These are phyloP conservation scores for Aphaenogaster rudis DNA, from an alignment of 1,140 invertebrate genomes.

Conservation along the genomic window DNA sequence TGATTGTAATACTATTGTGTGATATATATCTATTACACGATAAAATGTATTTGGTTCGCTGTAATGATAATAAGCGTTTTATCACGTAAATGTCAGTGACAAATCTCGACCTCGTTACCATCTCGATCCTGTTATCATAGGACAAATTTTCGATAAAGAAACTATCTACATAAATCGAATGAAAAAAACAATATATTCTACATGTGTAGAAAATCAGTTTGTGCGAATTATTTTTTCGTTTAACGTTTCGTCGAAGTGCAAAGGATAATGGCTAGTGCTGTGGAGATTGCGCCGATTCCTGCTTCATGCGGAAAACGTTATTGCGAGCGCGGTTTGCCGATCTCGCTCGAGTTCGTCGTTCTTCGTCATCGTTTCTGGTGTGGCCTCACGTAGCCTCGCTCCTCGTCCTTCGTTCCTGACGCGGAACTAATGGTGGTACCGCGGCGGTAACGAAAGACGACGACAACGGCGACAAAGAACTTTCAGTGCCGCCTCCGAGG, in stretches of 20 bases:
- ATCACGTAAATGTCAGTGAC: constrained; percentile 13
- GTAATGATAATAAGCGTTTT: constrained; percentile 7
- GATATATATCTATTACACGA: neutral
- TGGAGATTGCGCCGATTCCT: neutral
- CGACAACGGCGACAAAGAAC: constrained; percentile 59
- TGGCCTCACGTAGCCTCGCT: constrained; percentile 63
- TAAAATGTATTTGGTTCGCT: constrained; percentile 26
- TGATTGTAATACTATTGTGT: neutral
- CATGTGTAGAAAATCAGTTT: neutral
- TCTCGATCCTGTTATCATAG: constrained; percentile 1
- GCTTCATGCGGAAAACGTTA: neutral
- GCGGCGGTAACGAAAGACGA: constrained; percentile 67
- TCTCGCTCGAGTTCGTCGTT: constrained; percentile 10
- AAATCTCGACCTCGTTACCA: constrained; percentile 1
- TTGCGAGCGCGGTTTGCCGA: neutral
- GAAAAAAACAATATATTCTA: neutral
- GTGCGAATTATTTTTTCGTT: neutral
- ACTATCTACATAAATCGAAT: neutral
- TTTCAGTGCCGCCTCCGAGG: constrained; percentile 32
- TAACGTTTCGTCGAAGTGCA: neutral
- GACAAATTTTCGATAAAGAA: constrained; percentile 18
- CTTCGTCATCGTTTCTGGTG: constrained; percentile 14
- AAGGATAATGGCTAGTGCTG: neutral
- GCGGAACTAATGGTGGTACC: constrained; percentile 82
- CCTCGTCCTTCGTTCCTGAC: constrained; percentile 71